Evolutionary conservation across 2,797 vertebrate genomes (phyloP), one percentile per base, ranked within the genome.

Genomic region (Ceyx erithaca): DNA sequence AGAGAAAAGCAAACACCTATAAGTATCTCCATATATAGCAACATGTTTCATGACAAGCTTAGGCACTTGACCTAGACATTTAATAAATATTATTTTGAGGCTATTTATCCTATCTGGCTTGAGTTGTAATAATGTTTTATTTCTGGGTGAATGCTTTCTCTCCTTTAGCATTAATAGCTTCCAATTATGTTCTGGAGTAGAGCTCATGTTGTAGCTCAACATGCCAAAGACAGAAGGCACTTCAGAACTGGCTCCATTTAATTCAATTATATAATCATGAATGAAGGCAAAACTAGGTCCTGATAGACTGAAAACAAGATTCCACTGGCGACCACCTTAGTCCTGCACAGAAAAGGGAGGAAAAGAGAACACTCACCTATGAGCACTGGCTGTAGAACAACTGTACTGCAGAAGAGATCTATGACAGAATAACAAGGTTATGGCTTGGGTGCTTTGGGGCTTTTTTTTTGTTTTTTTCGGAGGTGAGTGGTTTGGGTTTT

Each of bases 91-190:
- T 28, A 71, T 52, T 80, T 62, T 28, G 51, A 10, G 25, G 49
- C 22, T 72, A 41, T 76, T 84, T 76, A 84, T 83, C 66, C 45
- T 79, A 40, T 62, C 80, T 87, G 63, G 33, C 52, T 87, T 71
- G 46, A 77, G 77, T 6, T 69, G 40, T 25, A 62, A 54, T 22
- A 33, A 46, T 12, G 26, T 46, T 92, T 86, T 87, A 91, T 85
- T 95, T 78, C 84, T 80, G 63, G 48, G 77, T 55, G 41, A 94
- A 80, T 70, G 61, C 21, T 55, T 80, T 79, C 52, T 82, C 46
- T 92, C 52, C 69, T 35, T 72, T 25, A 77, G 48, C 3, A 87
- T 54, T 31, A 93, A 73, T 59, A 94, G 72, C 43, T 78, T 89
- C 54, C 83, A 83, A 88, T 78, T 84, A 77, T 3, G 1, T 73